phyloP scores from a whole-genome alignment of 2,888 invertebrate genomes.

The Erannis defoliaria region DNA sequence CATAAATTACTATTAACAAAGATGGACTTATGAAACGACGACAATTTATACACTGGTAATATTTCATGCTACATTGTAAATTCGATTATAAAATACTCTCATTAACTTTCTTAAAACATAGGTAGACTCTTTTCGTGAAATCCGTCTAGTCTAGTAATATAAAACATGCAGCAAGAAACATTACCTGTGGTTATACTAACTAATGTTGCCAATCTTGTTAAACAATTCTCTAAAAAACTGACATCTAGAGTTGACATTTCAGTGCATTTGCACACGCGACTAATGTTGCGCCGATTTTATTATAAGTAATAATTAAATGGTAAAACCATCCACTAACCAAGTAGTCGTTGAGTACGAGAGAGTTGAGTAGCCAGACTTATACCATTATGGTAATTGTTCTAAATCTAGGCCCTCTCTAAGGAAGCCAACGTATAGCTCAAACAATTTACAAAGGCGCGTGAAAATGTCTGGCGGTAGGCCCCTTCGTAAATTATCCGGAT shows the following conservation, averaged over 20 bases:
- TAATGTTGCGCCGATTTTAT: neutral
- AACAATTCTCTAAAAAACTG: slow-evolving; percentile 3
- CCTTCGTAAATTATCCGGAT: no score
- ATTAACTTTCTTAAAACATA: neutral
- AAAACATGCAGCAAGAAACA: slow-evolving; percentile 10
- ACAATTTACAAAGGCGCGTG: no score
- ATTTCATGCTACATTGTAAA: slow-evolving; percentile 43
- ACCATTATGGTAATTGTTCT: no score
- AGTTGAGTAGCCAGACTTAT: no score
- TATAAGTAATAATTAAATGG: neutral
- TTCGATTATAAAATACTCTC: neutral
- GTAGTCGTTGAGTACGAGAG: no score
- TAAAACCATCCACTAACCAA: neutral
- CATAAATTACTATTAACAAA: slow-evolving; percentile 79
- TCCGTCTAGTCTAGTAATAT: neutral
- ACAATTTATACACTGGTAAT: slow-evolving; percentile 58
- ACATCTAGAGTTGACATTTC: neutral
- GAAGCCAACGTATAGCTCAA: no score
- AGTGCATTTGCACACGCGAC: neutral
- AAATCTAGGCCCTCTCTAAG: no score
- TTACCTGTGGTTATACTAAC: slow-evolving; percentile 43
- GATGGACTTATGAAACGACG: slow-evolving; percentile 63
- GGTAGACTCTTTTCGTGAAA: neutral
- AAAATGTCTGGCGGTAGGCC: no score
- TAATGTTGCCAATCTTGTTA: slow-evolving; percentile 28